These are phyloP conservation scores for Leptinotarsa haldemani DNA, from an alignment of 2,888 invertebrate genomes.

Conservation along the genomic window DNA sequence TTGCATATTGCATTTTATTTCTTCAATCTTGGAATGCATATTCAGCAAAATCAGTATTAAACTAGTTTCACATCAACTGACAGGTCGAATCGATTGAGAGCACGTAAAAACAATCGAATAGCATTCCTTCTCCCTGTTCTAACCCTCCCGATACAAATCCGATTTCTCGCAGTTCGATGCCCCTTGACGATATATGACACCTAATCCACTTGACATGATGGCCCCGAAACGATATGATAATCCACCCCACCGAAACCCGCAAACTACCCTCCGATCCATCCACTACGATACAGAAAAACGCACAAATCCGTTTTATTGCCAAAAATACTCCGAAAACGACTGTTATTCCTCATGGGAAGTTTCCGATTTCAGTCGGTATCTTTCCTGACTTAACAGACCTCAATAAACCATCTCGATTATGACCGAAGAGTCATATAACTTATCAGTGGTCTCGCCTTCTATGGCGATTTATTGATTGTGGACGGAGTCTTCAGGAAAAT, in stretches of 20 bases:
- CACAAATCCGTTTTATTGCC: slow-evolving; percentile 33
- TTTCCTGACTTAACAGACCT: slow-evolving; percentile 17
- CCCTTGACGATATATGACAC: slow-evolving; percentile 8
- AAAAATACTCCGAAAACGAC: slow-evolving; percentile 24
- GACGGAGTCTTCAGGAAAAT: slow-evolving; percentile 16
- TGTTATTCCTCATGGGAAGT: slow-evolving; percentile 28
- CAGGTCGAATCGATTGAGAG: too few relatives aligned
- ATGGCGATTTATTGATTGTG: slow-evolving; percentile 21
- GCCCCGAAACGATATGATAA: slow-evolving; percentile 17
- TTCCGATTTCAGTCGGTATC: slow-evolving; percentile 22
- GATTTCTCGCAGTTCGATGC: too few relatives aligned
- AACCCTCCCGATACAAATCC: too few relatives aligned
- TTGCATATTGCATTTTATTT: too few relatives aligned
- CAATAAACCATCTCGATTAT: slow-evolving; percentile 25
- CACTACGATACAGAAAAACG: slow-evolving; percentile 3
- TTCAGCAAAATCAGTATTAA: too few relatives aligned
- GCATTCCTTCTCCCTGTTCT: too few relatives aligned
- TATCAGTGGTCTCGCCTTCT: slow-evolving; percentile 24
- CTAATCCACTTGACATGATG: slow-evolving; percentile 5
- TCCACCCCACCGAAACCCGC: background rate
- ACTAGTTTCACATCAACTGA: too few relatives aligned
- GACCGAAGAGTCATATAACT: slow-evolving; percentile 21
- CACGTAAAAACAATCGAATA: too few relatives aligned
- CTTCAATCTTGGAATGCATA: too few relatives aligned
- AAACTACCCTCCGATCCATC: background rate